phyloP scores from a whole-genome alignment of 2,888 invertebrate species.

The Uloborus plumipes region DNA sequence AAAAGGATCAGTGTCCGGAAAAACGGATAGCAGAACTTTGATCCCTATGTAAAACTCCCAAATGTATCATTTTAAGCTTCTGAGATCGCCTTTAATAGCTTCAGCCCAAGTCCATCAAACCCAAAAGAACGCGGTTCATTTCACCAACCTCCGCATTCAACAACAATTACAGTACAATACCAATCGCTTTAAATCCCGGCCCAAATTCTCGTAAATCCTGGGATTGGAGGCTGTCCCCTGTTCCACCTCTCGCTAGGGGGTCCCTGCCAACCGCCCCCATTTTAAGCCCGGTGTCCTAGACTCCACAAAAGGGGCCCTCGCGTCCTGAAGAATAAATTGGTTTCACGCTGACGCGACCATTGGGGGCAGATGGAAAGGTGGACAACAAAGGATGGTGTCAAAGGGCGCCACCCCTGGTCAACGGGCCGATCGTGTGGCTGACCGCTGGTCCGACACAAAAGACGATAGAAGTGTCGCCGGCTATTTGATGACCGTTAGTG shows the following conservation, averaged over 20 bases:
- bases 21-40: too few relatives aligned
- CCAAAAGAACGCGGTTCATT: slow-evolving; percentile 31
- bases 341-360: slow-evolving; percentile 28
- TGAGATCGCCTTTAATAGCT: too few relatives aligned
- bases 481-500: too few relatives aligned
- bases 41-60: too few relatives aligned
- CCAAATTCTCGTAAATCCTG: neutral
- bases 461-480: neutral
- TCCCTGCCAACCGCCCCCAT: too few relatives aligned
- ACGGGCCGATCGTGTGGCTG: slow-evolving; percentile 48
- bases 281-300: too few relatives aligned
- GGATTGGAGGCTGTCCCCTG: neutral
- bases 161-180: slow-evolving; percentile 51
- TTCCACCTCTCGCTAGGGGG: too few relatives aligned
- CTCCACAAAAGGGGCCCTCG: slow-evolving; percentile 4
- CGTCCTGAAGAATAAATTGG: slow-evolving; percentile 42
- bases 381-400: slow-evolving; percentile 49
- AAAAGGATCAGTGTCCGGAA: too few relatives aligned
- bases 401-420: slow-evolving; percentile 45
- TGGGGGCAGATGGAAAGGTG: slow-evolving; percentile 27
- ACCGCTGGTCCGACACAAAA: slow-evolving; percentile 19
- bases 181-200: slow-evolving; percentile 43
- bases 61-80: too few relatives aligned
- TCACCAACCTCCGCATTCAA: slow-evolving; percentile 27
- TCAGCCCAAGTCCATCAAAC: slow-evolving; percentile 21